Conservation (phyloP, 2,888 invertebrate species). For the Nemurella pictetii region DNA sequence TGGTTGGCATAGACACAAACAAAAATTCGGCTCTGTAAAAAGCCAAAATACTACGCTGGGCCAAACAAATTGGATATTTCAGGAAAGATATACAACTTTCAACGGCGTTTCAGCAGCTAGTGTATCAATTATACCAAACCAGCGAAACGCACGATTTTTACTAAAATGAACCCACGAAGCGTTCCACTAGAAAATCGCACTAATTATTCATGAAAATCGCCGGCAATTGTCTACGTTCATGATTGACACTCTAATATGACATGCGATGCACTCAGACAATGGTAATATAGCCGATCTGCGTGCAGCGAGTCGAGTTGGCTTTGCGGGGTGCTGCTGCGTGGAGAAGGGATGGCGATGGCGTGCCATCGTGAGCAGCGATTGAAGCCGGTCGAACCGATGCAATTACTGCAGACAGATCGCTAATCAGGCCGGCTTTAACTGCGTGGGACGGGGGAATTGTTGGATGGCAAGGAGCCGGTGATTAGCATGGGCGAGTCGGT, state of each 20-base stretch:
- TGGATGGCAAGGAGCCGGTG: neutral
- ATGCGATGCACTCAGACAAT: conserved; percentile 26
- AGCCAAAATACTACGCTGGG: too few relatives aligned
- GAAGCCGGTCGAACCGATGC: neutral
- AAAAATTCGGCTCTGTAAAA: too few relatives aligned
- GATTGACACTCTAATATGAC: conserved; percentile 25
- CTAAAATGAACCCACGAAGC: too few relatives aligned
- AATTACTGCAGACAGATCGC: conserved; percentile 1
- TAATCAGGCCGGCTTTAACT: neutral
- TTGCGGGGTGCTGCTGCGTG: conserved; percentile 29
- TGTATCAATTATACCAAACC: too few relatives aligned
- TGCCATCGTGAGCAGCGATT: conserved; percentile 30
- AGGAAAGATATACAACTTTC: too few relatives aligned
- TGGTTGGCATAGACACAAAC: too few relatives aligned
- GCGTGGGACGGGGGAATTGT: neutral
- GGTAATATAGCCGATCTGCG: neutral
- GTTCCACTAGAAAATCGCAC: neutral
- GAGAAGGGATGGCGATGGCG: conserved; percentile 26
- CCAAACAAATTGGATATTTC: too few relatives aligned
- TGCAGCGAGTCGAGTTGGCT: neutral
- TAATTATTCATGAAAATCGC: conserved; percentile 15
- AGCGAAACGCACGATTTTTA: too few relatives aligned
- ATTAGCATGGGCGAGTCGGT: neutral
- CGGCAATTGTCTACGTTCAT: neutral
- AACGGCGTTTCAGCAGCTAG: too few relatives aligned